Percentiles rank a stretch among this genome's conserved stretches.
Conservation (phyloP, 92 coral and sea anemone species). For the Galaxea fascicularis region DNA sequence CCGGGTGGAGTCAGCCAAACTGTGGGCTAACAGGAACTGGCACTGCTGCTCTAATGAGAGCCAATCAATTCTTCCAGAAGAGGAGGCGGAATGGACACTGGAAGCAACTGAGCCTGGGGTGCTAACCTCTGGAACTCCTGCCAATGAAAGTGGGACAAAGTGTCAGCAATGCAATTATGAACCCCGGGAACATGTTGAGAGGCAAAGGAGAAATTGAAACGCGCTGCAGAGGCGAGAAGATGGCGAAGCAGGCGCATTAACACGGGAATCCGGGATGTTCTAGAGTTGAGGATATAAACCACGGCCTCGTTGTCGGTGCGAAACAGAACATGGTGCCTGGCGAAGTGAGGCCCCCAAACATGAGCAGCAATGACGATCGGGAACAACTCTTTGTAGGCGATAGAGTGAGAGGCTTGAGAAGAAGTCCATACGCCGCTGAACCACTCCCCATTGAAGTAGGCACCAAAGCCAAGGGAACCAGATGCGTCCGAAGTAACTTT, state of each 20-base stretch:
- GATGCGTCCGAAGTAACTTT: conserved; percentile 37
- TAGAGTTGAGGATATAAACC: conserved; percentile 46
- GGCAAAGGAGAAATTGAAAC: conserved; percentile 32
- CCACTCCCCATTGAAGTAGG: conserved; percentile 10
- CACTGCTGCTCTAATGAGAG: conserved; percentile 24
- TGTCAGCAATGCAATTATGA: conserved; percentile 52
- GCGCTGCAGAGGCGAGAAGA: conserved; percentile 41
- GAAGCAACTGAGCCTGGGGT: conserved; percentile 31
- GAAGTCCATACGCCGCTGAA: conserved; percentile 2
- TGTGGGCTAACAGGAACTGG: conserved; percentile 23
- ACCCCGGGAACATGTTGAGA: conserved; percentile 60
- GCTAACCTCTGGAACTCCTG: conserved; percentile 57
- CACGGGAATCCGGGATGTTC: conserved; percentile 47
- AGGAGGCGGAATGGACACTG: conserved; percentile 31
- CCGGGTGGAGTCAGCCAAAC: conserved; percentile 39
- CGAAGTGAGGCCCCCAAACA: conserved; percentile 54
- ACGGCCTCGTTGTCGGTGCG: conserved; percentile 66
- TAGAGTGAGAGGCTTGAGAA: conserved; percentile 23
- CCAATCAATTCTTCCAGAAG: conserved; percentile 1
- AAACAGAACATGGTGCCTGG: conserved; percentile 38
- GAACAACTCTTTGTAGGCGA: conserved; percentile 62
- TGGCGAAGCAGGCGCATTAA: conserved; percentile 57
- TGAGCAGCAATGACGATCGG: conserved; percentile 54
- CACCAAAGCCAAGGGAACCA: conserved; percentile 22
- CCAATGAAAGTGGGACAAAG: conserved; percentile 59